Base-by-base conservation (phyloP, 2,113 vertebrate species). In the Oryzias woworae region DNA sequence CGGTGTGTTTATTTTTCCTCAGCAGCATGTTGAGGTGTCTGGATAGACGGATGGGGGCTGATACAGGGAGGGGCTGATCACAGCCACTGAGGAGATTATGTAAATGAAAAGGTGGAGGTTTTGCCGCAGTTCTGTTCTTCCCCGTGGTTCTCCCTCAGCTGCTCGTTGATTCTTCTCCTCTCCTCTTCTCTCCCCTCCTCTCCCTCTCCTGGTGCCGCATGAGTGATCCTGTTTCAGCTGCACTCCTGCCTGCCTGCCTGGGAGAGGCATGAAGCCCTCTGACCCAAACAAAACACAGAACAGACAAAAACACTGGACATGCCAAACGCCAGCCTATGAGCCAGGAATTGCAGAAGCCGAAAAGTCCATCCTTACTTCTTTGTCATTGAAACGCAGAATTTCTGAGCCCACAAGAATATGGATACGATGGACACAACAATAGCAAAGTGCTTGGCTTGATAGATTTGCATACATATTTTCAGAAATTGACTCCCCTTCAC, bases 201-300 rank as follows among this genome's bases (percentile, higher is more conserved):
- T 17, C 53, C 67, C 61, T 62, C 58, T 62, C 58, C 51, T 44
- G 3, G 63, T 84, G 70, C 68, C 65, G 72, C 83, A 77, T 88
- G 81, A 86, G 76, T 79, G 78, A 85, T 86, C 78, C 72, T 79
- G 77, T 88, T 78, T 75, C 81, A 78, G 79, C 61, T 61, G 81
- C 76, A 69, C 68, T 77, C 67, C 75, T 69, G 71, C 53, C 73
- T 71, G 71, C 68, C 73, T 61, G 81, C 74, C 66, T 66, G 69
- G 53, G 81, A 75, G 73, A 73, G 65, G 52, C 65, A 70, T 52
- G 53, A 60, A 81, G 71, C 71, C 71, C 73, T 64, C 77, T 69
- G 65, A 81, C 68, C 50, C 68, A 77, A 72, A 71, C 67, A 83
- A 64, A 75, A 62, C 75, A 75, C 66, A 65, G 66, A 82, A 75